A percentile compares a stretch with the other conserved stretches of the same genome.
These are phyloP conservation scores for Geophilus truncorum DNA, from an alignment of 2,888 invertebrate genomes.

Conservation along the genomic window DNA sequence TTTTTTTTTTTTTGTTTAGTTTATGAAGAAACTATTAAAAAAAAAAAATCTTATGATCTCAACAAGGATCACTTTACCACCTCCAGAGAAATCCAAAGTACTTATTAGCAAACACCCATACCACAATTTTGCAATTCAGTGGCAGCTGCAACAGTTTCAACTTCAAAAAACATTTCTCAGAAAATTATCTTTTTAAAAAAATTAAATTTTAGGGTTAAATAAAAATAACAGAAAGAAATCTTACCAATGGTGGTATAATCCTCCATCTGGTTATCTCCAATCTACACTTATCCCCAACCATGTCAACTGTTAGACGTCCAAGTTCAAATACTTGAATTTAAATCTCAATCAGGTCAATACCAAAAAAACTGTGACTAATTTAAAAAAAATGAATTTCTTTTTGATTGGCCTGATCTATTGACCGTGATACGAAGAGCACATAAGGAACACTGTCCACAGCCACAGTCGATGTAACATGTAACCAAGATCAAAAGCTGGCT, in stretches of 20 bases:
- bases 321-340: not conserved
- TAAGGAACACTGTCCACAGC: not conserved
- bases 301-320: not conserved
- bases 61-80: conserved; percentile 5
- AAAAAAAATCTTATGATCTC: not conserved
- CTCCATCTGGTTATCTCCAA: conserved; percentile 1
- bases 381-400: not conserved
- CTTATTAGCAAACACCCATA: conserved; percentile 10
- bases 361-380: not conserved
- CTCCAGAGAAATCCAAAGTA: not conserved
- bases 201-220: not conserved
- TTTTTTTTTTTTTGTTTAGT: not conserved
- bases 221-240: not conserved
- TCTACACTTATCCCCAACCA: not conserved
- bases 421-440: not conserved
- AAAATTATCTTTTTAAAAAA: not conserved
- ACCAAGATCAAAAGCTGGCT: not conserved
- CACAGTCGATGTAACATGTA: not conserved
- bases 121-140: not conserved
- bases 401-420: conserved; percentile 9
- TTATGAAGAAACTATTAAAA: not conserved
- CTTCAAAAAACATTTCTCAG: not conserved
- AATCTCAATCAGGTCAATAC: not conserved
- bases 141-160: not conserved
- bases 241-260: not conserved